Conservation (phyloP, 37 sponge, comb jelly and placozoan genomes). For the Beroe forskalii region DNA sequence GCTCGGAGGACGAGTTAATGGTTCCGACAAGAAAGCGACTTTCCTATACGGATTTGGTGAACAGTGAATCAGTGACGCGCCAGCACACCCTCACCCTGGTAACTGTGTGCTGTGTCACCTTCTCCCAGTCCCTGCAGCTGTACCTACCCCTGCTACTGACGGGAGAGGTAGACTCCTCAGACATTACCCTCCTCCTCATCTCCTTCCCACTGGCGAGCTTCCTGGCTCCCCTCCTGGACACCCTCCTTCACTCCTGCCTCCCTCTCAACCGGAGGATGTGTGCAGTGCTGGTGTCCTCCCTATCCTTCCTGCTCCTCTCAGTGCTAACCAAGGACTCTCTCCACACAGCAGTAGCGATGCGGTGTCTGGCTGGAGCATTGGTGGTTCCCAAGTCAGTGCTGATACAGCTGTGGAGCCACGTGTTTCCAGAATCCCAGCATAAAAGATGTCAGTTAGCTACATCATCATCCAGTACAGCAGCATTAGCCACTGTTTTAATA, state of each 20-base stretch:
- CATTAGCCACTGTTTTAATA: not conserved
- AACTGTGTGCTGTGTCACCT: slow-evolving; percentile 11
- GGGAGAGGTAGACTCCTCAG: not conserved
- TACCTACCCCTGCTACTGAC: slow-evolving; percentile 20
- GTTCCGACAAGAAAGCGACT: not conserved
- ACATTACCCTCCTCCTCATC: slow-evolving; percentile 9
- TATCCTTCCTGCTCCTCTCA: not conserved
- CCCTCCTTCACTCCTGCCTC: not conserved
- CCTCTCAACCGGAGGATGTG: not conserved
- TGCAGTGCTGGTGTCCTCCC: not conserved
- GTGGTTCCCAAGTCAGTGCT: slow-evolving; percentile 6
- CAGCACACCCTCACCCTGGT: not conserved
- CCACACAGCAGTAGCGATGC: not conserved
- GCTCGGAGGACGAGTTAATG: slow-evolving; percentile 36
- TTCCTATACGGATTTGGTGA: slow-evolving; percentile 12
- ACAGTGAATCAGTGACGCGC: not conserved
- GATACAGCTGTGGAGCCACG: slow-evolving; percentile 36
- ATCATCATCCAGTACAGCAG: not conserved
- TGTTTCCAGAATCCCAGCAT: not conserved
- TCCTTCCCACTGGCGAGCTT: slow-evolving; percentile 41
- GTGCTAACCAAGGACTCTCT: too few relatives aligned
- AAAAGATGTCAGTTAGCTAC: not conserved
- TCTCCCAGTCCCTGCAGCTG: slow-evolving; percentile 11
- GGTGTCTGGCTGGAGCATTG: slow-evolving; percentile 7
- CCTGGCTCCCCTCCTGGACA: not conserved